Evolutionary conservation across 2,888 invertebrate genomes (phyloP).

Genomic region (Drosophila koepferae): DNA sequence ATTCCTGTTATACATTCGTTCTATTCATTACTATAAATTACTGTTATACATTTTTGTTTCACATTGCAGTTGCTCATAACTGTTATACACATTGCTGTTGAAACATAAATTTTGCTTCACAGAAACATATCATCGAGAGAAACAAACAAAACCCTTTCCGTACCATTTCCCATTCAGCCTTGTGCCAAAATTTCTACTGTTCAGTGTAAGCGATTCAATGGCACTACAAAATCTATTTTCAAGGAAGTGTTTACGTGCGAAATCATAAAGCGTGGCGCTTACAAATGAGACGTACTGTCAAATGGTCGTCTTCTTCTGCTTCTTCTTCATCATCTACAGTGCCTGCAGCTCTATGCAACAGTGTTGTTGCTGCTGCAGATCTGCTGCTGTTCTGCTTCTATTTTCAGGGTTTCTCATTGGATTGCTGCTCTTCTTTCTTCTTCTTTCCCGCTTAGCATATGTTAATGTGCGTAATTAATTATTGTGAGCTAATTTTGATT

Average conservation of each 20-base stretch:
- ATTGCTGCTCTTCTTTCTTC: background rate
- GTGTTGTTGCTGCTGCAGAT: background rate
- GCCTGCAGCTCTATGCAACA: conserved; percentile 31
- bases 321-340: conserved; percentile 7
- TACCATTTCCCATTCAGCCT: background rate
- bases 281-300: conserved; percentile 55
- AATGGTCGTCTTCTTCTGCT: conserved; percentile 4
- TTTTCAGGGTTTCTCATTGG: conserved; percentile 1
- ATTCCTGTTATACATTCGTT: background rate
- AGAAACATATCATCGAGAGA: background rate
- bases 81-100: background rate
- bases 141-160: background rate
- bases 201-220: conserved; percentile 15
- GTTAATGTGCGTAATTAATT: conserved; percentile 69
- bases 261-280: conserved; percentile 69
- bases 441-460: conserved; percentile 38
- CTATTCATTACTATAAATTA: background rate
- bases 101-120: background rate
- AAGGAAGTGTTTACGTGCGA: conserved; percentile 56
- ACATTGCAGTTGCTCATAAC: background rate
- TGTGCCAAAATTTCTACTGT: conserved; percentile 11
- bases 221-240: background rate
- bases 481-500: conserved; percentile 59
- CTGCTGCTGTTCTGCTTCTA: conserved; percentile 4
- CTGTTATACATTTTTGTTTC: background rate